A percentile compares a stretch with the other conserved stretches of the same genome.
phyloP scores from a whole-genome alignment of 2,797 vertebrate genomes.

The Nasua narica region DNA sequence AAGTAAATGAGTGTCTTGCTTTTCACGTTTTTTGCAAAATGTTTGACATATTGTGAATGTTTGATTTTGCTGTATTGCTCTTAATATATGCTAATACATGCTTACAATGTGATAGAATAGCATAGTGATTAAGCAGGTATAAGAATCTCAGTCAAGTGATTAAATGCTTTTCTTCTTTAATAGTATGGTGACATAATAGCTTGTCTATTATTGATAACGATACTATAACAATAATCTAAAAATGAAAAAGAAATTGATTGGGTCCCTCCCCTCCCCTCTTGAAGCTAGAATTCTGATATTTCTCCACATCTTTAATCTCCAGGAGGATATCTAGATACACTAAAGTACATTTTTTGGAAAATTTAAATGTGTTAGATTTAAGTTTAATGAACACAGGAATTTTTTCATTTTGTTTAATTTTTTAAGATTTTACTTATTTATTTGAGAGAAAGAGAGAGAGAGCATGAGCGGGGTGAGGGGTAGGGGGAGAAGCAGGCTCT shows the following conservation, averaged over 20 bases:
- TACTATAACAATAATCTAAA: constrained; percentile 5
- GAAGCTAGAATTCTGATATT: not conserved
- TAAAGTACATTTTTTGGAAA: not conserved
- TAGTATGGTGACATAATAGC: constrained; percentile 3
- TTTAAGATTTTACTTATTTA: not conserved
- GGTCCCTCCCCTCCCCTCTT: fast-evolving
- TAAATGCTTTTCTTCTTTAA: constrained; percentile 48
- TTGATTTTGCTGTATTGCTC: constrained; percentile 45
- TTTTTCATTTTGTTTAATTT: not conserved
- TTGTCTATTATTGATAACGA: constrained; percentile 6
- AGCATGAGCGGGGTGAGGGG: not conserved
- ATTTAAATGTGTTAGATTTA: not conserved
- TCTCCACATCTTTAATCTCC: not conserved
- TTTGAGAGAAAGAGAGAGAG: not conserved
- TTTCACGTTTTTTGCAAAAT: constrained; percentile 56
- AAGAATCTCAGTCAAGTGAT: constrained; percentile 11
- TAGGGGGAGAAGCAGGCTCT: not conserved
- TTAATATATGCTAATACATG: constrained; percentile 57
- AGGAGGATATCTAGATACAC: not conserved
- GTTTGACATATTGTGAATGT: constrained; percentile 41
- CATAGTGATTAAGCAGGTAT: constrained; percentile 15
- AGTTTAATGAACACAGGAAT: not conserved
- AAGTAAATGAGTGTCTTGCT: constrained; percentile 38
- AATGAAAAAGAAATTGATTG: not conserved
- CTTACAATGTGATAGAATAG: constrained; percentile 10